Conservation (phyloP, 2,888 invertebrate species). For the Hoplodrina ambigua region DNA sequence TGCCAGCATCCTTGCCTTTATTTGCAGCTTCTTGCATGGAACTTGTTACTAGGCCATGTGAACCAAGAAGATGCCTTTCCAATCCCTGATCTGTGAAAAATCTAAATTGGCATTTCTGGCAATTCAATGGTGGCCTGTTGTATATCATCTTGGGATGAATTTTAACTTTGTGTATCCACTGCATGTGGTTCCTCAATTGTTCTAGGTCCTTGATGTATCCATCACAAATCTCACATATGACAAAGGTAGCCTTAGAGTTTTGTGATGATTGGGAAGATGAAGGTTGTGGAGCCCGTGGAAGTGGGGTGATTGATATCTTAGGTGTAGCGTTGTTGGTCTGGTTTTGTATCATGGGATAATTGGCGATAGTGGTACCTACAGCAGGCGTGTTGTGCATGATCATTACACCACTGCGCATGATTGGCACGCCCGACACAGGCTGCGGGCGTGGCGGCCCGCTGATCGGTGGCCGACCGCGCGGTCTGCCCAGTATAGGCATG, state of each 20-base stretch:
- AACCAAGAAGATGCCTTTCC: slow-evolving; percentile 98
- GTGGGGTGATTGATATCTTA: slow-evolving; percentile 97
- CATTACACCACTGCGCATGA: slow-evolving; percentile 91
- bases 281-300: slow-evolving; percentile 93
- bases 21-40: slow-evolving; percentile 99
- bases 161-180: slow-evolving; percentile 99
- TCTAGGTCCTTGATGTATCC: slow-evolving; percentile 99
- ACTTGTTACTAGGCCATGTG: slow-evolving; percentile 98
- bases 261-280: slow-evolving; percentile 81
- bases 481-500: slow-evolving; percentile 81
- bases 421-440: slow-evolving; percentile 86
- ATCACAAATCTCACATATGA: slow-evolving; percentile 99
- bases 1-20: slow-evolving; percentile 97
- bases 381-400: slow-evolving; percentile 92
- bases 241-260: slow-evolving; percentile 95
- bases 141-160: slow-evolving; percentile 99
- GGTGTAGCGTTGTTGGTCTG: slow-evolving; percentile 92
- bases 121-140: slow-evolving; percentile 97
- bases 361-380: slow-evolving; percentile 81
- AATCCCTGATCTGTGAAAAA: slow-evolving; percentile 99
- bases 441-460: slow-evolving; percentile 75
- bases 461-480: slow-evolving; percentile 87
- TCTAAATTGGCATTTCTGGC: slow-evolving; percentile 98
- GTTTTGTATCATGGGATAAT: slow-evolving; percentile 84
- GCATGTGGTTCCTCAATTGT: slow-evolving; percentile 98